Evolutionary conservation across 2,888 invertebrate species (phyloP), one percentile per base, ranked within the genome.

Genomic region (Scaptomyza caliginosa): DNA sequence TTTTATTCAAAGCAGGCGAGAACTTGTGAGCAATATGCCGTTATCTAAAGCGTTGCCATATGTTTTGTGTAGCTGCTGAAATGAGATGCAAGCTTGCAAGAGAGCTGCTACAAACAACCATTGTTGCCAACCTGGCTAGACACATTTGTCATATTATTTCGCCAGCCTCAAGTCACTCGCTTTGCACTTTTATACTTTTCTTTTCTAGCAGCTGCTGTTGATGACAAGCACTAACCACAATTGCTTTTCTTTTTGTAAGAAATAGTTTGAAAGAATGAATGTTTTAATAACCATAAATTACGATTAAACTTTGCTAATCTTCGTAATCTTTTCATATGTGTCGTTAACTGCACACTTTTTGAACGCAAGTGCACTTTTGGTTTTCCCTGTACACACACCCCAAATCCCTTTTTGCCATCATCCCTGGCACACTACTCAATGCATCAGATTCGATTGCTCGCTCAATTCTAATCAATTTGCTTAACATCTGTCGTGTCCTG

Each of bases 131-230:
- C 34, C 46, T 32, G 88, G 77, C 88, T 84, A 88, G 88, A 88
- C 88, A 70, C 88, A 89, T 89, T 85, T 88, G 74, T 88, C 86
- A 88, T 82, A 45, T 60, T 65, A 57, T 68, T 79, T 79, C 52
- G 39, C 59, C 39, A 40, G 58, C 62, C 65, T 65, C 46, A 21
- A 46, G 57, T 57, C 40, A 64, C 36, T 59, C 13, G 16, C 30
- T 8, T 16, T 19, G 46, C 10, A 51, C 13, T 57, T 34, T 8
- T 30, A 5, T 10, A 16, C 5, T 19, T 19, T 34, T 52, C 21
- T 21, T 17, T 50, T 57, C 30, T 32, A 46, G 43, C 54, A 38
- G 50, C 76, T 69, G 49, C 19, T 72, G 60, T 74, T 72, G 68
- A 77, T 68, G 57, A 43, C 39, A n/a, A 16, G 43, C 66, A 57